These are phyloP conservation scores for Cotesia congregata DNA, from an alignment of 2,888 invertebrate genomes.

Conservation along the genomic window DNA sequence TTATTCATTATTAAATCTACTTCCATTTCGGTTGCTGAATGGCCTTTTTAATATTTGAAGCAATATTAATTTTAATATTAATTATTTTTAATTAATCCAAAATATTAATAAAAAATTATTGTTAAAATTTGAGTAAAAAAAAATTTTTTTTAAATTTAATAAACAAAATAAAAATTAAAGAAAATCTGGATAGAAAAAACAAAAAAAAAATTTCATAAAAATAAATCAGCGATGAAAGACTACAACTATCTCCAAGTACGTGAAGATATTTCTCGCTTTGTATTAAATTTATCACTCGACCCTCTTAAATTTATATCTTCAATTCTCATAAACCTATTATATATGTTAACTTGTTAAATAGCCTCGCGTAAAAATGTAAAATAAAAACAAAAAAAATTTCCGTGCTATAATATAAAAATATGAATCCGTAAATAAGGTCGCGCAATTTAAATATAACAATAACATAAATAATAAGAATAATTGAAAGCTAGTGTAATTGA, in stretches of 20 bases:
- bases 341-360: background rate
- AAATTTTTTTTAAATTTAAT: no score
- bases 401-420: background rate
- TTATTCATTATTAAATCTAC: no score
- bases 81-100: no score
- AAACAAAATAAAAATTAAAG: no score
- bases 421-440: background rate
- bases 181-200: no score
- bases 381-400: background rate
- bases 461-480: background rate
- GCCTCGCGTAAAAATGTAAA: background rate
- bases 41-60: no score
- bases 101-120: no score
- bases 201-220: background rate
- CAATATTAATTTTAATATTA: no score
- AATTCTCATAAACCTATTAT: background rate
- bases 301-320: background rate
- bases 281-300: background rate
- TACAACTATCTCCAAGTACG: background rate
- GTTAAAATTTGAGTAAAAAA: no score
- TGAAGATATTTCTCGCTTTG: background rate
- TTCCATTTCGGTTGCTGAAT: no score
- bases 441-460: conserved; percentile 19
- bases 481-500: background rate
- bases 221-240: background rate